Base-by-base conservation (phyloP, 2,888 invertebrate genomes). In the Dynastes maya region DNA sequence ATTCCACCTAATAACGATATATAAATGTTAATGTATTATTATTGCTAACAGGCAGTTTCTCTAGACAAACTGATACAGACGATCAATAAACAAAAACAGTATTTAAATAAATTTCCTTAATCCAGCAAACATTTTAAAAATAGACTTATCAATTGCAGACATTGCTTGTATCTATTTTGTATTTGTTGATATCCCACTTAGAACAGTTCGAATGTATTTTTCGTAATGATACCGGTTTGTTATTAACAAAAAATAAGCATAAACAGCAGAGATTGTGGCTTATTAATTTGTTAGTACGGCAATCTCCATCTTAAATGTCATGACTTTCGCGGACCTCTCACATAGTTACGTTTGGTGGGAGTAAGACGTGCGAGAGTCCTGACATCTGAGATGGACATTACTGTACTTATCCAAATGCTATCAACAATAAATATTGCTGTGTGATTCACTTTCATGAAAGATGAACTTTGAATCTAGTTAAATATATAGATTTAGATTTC, bases 71-170 rank as follows among this genome's bases (percentile, higher is more conserved):
- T 55, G 55, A 55, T 55, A 55, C n/a, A 16, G 55, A 55, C 55
- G n/a, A 16, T 55, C 1, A 16, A 55, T 40, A 40, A 40, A 40
- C 9, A 40, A 40, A 40, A 8, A 40, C 9, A 6, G 40, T 5
- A 40, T 40, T 8, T 40, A 40, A 40, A 40, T 40, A 0, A 6
- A 40, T 40, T 40, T 40, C 40, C 40, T 40, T 40, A 40, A 40
- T 9, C 13, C 55, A 16, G n/a, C 53, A n/a, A 53, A n/a, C n/a
- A 55, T 16, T 55, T 55, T 55, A 55, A 55, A 55, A 55, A 55
- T 55, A 55, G 55, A 16, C 55, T 55, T 55, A 55, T 55, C 55
- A 55, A n/a, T 55, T 40, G 40, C 6, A 40, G 40, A 40, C 55
- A n/a, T 11, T n/a, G 16, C 55, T 16, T 55, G 55, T 55, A 55